Conservation (phyloP, 53 echinoderm and acorn worm genomes). For the Antedon mediterranea region DNA sequence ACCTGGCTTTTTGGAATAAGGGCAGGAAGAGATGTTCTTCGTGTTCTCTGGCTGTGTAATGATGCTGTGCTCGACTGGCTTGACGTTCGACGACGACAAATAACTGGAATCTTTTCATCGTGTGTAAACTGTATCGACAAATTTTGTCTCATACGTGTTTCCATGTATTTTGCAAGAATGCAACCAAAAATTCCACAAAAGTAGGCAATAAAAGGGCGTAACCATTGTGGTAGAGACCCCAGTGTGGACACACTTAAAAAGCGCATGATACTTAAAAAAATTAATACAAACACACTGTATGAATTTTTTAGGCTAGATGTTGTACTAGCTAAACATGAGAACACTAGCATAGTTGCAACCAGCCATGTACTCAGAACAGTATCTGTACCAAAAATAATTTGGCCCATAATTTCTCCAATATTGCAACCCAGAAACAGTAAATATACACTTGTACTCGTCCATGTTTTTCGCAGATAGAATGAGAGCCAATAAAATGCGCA, state of each 20-base stretch:
- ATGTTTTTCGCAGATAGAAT: constrained; percentile 80
- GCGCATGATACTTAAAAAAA: constrained; percentile 90
- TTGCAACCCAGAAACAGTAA: constrained; percentile 87
- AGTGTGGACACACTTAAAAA: constrained; percentile 89
- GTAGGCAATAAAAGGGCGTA: constrained; percentile 87
- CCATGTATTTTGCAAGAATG: constrained; percentile 75
- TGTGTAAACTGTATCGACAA: constrained; percentile 51
- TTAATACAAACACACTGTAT: constrained; percentile 72
- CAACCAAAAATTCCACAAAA: constrained; percentile 93
- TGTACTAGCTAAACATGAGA: constrained; percentile 61
- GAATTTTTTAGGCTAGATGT: constrained; percentile 76
- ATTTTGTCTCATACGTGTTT: constrained; percentile 58
- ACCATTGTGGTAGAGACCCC: constrained; percentile 48
- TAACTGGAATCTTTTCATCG: constrained; percentile 97
- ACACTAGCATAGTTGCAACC: constrained; percentile 63
- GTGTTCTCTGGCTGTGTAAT: constrained; percentile 77
- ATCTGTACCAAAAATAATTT: constrained; percentile 61
- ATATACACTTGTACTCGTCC: constrained; percentile 96
- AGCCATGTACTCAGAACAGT: constrained; percentile 71
- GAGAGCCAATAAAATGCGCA: constrained; percentile 98
- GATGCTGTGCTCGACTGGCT: constrained; percentile 69
- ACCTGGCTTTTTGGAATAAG: constrained; percentile 80
- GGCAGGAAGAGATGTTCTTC: constrained; percentile 89
- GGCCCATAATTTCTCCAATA: constrained; percentile 77
- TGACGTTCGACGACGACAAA: constrained; percentile 76